phyloP scores from a whole-genome alignment of 2,888 invertebrate species.

The Mythimna impura region DNA sequence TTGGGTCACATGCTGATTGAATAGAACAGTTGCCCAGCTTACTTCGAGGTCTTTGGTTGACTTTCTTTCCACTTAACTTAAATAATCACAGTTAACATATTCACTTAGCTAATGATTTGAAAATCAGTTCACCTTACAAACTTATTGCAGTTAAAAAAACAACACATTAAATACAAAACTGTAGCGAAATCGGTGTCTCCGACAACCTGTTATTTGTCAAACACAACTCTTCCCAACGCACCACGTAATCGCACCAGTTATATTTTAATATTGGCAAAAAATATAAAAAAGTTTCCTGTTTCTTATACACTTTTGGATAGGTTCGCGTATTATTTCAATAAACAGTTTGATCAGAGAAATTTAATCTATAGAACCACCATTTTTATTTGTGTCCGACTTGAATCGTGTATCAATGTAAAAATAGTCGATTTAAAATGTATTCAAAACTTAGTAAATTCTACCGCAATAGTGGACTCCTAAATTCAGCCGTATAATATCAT shows the following conservation, averaged over 20 bases:
- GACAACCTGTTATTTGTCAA: constrained; percentile 90
- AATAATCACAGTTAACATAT: constrained; percentile 37
- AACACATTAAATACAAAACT: constrained; percentile 82
- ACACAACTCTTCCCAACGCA: constrained; percentile 83
- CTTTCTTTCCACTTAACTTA: constrained; percentile 50
- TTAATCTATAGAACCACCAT: constrained; percentile 87
- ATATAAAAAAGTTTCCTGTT: constrained; percentile 72
- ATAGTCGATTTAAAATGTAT: constrained; percentile 61
- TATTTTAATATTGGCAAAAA: constrained; percentile 69
- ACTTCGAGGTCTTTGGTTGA: constrained; percentile 63
- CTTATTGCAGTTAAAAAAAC: constrained; percentile 74
- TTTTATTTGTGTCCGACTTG: constrained; percentile 88
- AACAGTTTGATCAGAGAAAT: constrained; percentile 82
- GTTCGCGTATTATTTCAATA: constrained; percentile 74
- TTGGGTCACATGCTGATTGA: constrained; percentile 90
- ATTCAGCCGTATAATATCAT: constrained; percentile 73
- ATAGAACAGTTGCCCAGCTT: constrained; percentile 78
- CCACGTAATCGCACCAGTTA: constrained; percentile 80
- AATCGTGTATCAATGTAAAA: constrained; percentile 77
- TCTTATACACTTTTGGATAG: constrained; percentile 66
- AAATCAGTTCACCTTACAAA: constrained; percentile 66
- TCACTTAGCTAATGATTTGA: constrained; percentile 51
- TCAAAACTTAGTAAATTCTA: constrained; percentile 43
- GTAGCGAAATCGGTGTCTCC: constrained; percentile 87
- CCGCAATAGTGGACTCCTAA: constrained; percentile 42